Percentiles rank a stretch among this genome's conserved stretches.
Conservation (phyloP, 2,113 vertebrate species). For the Drymodes brunneopygia region DNA sequence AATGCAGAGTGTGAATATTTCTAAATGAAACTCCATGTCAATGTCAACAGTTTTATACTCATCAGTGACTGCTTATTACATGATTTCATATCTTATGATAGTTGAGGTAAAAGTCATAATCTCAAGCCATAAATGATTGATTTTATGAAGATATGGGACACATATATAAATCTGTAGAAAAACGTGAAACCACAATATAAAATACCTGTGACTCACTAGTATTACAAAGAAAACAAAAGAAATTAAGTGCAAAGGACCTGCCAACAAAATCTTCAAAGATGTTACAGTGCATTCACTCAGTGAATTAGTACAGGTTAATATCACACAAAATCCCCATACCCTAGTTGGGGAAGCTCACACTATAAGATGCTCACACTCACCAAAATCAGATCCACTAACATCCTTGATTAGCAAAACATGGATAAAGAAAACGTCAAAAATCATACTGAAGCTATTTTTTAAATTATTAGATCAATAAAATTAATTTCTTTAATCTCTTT, state of each 20-base stretch:
- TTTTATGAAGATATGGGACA: neutral
- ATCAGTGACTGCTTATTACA: neutral
- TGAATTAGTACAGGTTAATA: neutral
- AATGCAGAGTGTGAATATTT: neutral
- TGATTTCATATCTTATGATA: neutral
- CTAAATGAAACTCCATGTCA: neutral
- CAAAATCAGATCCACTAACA: neutral
- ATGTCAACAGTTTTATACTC: neutral
- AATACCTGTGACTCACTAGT: neutral
- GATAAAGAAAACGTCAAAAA: neutral
- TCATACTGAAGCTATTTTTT: neutral
- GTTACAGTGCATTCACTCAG: neutral
- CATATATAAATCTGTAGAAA: neutral
- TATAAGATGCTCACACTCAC: neutral
- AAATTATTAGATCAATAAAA: neutral
- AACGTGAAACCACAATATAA: neutral
- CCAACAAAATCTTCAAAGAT: neutral
- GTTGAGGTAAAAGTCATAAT: neutral
- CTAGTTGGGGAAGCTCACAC: too few species aligned
- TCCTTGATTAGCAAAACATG: neutral
- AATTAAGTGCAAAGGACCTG: neutral
- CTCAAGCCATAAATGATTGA: neutral
- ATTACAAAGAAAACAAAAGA: neutral
- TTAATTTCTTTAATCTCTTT: neutral
- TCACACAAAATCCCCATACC: neutral